A percentile compares a stretch with the other conserved stretches of the same genome.
Evolutionary conservation across 2,113 vertebrate species (phyloP).

Genomic region (Corythaixoides concolor): DNA sequence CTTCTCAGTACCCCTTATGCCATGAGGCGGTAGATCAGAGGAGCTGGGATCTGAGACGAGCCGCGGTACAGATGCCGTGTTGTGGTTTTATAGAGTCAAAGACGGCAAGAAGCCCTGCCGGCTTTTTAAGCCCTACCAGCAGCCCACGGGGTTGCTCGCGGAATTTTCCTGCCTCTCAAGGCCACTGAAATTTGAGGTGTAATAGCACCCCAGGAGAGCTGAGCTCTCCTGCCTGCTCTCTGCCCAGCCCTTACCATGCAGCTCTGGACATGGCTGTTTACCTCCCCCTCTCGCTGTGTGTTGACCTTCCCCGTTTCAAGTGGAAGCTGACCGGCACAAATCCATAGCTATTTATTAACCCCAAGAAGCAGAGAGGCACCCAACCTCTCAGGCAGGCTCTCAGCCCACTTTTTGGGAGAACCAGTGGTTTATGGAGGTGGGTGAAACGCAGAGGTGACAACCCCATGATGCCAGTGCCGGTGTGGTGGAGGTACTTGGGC

Average conservation of each 20-base stretch:
- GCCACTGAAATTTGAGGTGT: not conserved
- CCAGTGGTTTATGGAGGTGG: not conserved
- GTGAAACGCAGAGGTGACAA: not conserved
- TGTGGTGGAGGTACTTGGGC: not conserved
- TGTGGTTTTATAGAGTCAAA: not conserved
- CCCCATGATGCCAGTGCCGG: not conserved
- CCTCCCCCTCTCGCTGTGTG: not conserved
- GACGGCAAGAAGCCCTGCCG: not conserved
- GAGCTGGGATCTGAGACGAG: not conserved
- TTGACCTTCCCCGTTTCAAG: not conserved
- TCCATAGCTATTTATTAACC: not conserved
- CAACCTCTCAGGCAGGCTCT: not conserved
- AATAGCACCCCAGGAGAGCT: not conserved
- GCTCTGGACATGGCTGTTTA: not conserved
- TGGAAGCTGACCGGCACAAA: not conserved
- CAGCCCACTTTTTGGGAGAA: not conserved
- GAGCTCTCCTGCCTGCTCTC: not conserved
- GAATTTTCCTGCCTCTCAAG: not conserved
- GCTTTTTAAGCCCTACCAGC: not conserved
- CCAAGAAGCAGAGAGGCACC: not conserved
- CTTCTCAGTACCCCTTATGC: not conserved
- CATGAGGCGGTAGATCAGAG: not conserved
- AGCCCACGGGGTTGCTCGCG: not conserved
- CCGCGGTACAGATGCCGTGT: rapidly evolving
- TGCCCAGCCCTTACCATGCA: not conserved